phyloP scores from a whole-genome alignment of 2,888 invertebrate species.

The Melangyna quadrimaculata region DNA sequence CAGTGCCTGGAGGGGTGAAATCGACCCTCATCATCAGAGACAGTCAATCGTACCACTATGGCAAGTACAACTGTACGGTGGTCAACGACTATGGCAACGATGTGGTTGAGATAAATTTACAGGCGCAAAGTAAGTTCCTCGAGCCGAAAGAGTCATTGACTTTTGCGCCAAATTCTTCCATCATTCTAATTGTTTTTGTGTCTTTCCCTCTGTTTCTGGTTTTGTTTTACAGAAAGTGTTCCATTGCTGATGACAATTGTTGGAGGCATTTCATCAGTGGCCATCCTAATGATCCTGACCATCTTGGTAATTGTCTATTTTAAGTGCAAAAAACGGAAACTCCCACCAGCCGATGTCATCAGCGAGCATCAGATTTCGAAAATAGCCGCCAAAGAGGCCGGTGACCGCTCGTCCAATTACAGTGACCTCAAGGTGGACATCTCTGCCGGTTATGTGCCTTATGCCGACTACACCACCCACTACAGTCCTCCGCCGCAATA shows the following conservation, averaged over 20 bases:
- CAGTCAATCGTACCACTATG: constrained; percentile 93
- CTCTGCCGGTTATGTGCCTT: constrained; percentile 87
- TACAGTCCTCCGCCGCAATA: constrained; percentile 89
- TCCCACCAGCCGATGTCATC: constrained; percentile 81
- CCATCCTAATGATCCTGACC: constrained; percentile 91
- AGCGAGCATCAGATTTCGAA: constrained; percentile 81
- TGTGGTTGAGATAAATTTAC: constrained; percentile 90
- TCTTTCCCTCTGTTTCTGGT: neutral
- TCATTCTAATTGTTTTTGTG: neutral
- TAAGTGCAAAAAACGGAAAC: constrained; percentile 81
- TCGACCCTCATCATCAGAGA: constrained; percentile 94
- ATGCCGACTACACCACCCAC: constrained; percentile 93
- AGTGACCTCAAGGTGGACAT: constrained; percentile 95
- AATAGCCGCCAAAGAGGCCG: constrained; percentile 83
- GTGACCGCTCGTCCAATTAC: constrained; percentile 95
- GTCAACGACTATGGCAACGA: constrained; percentile 95
- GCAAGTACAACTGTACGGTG: constrained; percentile 96
- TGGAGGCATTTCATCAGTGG: constrained; percentile 89
- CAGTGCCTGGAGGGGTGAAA: constrained; percentile 89
- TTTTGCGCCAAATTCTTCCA: neutral
- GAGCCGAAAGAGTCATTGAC: neutral
- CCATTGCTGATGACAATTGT: constrained; percentile 91
- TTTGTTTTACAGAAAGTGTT: constrained; percentile 84
- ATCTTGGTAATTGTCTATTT: constrained; percentile 91
- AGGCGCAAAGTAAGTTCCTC: constrained; percentile 93